Base-by-base conservation (phyloP, 2,888 invertebrate genomes). In the Blastobasis lacticolella region DNA sequence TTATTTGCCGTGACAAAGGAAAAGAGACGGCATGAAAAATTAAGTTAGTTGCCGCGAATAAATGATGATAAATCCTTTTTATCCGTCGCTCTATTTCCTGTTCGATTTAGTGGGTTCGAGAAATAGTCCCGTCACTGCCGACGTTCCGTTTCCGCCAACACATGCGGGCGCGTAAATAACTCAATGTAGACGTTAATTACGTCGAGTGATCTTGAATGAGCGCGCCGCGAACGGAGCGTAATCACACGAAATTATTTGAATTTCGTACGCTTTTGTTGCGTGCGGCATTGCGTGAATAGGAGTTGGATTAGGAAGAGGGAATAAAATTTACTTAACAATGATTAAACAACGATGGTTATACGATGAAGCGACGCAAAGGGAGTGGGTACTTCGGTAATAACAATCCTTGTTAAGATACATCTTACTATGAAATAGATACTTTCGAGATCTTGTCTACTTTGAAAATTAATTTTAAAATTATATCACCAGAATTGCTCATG, bases 121-220 rank as follows among this genome's bases (percentile, higher is more conserved):
- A 63, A 23, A 63, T 63, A 74, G 70, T 64, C 63, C 64, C 68
- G 75, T 76, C 76, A 75, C 73, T 77, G 63, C 57, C 61, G 62
- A 59, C 70, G 69, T 73, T 74, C 73, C 74, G 74, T 73, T 73
- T 71, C 75, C 75, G 69, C 59, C 69, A 71, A 73, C 78, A 74
- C 69, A 86, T 86, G 83, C 83, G 85, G 84, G 84, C 67, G 75
- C 70, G 81, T 85, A 85, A 85, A 85, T 83, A 86, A 82, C 83
- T 81, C 81, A 75, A 75, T 78, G 78, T 73, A 73, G 66, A 70
- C 81, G 73, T 82, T 82, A 83, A 84, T 84, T 83, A 81, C 73
- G 75, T 76, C 68, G 75, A 82, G 81, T 79, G 82, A 83, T 84
- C 78, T 82, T 74, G 78, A 79, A 74, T 74, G 72, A 69, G 71